These are phyloP conservation scores for honey bee (Apis mellifera) DNA, from an alignment of 1,140 invertebrate species.

Conservation along the genomic window DNA sequence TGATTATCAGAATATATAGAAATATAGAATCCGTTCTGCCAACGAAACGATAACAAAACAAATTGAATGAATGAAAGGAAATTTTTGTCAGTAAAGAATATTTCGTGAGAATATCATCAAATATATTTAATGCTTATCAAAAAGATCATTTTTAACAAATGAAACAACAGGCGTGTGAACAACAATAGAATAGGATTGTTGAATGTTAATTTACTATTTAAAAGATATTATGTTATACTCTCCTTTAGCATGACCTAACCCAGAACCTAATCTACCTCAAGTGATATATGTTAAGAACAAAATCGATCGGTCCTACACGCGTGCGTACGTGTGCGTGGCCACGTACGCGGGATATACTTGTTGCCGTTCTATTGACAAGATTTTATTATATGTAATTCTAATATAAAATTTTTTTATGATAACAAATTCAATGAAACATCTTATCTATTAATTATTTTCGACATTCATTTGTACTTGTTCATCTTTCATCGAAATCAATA, in stretches of 20 bases:
- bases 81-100: too few relatives aligned
- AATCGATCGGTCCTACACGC: slow-evolving; percentile 48
- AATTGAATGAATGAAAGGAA: not conserved
- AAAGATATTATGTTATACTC: slow-evolving; percentile 23
- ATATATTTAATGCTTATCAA: not conserved
- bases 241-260: slow-evolving; percentile 29
- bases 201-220: slow-evolving; percentile 25
- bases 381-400: slow-evolving; percentile 18
- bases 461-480: not conserved
- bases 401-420: slow-evolving; percentile 1
- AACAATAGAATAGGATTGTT: slow-evolving; percentile 19
- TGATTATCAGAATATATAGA: not conserved
- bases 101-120: not conserved
- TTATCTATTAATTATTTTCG: not conserved
- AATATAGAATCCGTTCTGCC: not conserved
- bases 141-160: not conserved
- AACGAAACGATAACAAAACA: not conserved
- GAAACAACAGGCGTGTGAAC: not conserved
- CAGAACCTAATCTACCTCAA: slow-evolving; percentile 31
- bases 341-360: not conserved
- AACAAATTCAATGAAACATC: not conserved
- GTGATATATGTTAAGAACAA: slow-evolving; percentile 14
- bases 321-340: slow-evolving; percentile 42
- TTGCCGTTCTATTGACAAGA: not conserved
- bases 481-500: not conserved